Conservation (phyloP, 2,113 vertebrate genomes). For the Aramus guarauna region DNA sequence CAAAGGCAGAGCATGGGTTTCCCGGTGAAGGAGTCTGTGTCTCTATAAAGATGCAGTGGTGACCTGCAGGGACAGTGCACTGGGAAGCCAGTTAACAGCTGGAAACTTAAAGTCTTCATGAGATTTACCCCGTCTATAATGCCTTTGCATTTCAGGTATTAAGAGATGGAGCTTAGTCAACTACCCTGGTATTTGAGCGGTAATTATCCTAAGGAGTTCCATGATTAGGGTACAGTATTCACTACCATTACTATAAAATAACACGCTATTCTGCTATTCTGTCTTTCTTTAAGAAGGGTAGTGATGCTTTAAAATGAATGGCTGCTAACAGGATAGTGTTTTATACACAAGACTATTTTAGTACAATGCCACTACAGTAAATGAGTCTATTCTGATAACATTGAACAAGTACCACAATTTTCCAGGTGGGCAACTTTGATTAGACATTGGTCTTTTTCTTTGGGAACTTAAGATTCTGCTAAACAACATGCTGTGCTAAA, state of each 20-base stretch:
- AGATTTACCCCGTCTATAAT: background rate
- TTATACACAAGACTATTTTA: conserved; percentile 11
- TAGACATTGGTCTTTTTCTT: conserved; percentile 20
- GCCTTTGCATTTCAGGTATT: background rate
- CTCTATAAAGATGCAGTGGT: too few relatives aligned
- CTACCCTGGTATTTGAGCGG: background rate
- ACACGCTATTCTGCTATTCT: background rate
- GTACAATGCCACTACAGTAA: background rate
- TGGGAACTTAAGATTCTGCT: background rate
- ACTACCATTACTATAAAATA: background rate
- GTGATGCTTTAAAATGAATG: background rate
- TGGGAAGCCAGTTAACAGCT: background rate
- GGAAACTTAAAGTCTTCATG: background rate
- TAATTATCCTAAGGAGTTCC: background rate
- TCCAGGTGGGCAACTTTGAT: conserved; percentile 52
- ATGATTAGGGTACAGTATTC: background rate
- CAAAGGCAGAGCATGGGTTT: background rate
- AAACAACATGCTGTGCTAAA: background rate
- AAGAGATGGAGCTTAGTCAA: background rate
- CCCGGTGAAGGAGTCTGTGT: background rate
- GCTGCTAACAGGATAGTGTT: conserved; percentile 3
- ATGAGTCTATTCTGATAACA: conserved; percentile 37
- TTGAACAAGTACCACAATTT: conserved; percentile 49
- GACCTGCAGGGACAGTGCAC: background rate
- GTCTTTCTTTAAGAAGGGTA: background rate